phyloP scores from a whole-genome alignment of 1,140 invertebrate genomes.

The Asbolus verrucosus region DNA sequence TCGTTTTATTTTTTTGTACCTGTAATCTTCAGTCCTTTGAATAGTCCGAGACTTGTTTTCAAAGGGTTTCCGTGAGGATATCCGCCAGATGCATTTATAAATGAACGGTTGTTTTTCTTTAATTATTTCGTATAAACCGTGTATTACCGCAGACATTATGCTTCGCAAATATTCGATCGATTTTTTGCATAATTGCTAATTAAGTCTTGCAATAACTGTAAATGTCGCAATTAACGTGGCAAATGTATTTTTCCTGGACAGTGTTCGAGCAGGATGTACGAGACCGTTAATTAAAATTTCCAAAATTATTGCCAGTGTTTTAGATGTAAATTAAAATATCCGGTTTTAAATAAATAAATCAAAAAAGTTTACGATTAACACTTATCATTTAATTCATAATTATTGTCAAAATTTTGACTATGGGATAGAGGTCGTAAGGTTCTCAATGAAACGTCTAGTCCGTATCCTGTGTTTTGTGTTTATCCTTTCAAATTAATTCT shows the following conservation, averaged over 20 bases:
- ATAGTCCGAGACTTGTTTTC: constrained; percentile 39
- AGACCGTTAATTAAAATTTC: constrained; percentile 28
- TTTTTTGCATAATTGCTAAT: constrained; percentile 18
- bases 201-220: constrained; percentile 7
- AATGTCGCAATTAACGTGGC: constrained; percentile 3
- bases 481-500: background rate
- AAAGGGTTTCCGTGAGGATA: constrained; percentile 50
- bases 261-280: constrained; percentile 14
- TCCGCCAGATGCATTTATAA: constrained; percentile 47
- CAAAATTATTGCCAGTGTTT: constrained; percentile 28
- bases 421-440: no score
- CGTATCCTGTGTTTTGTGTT: constrained; percentile 4
- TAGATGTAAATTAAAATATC: constrained; percentile 29
- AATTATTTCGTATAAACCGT: constrained; percentile 16
- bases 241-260: constrained; percentile 25
- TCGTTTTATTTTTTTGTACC: constrained; percentile 11
- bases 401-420: background rate
- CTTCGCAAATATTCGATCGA: constrained; percentile 4
- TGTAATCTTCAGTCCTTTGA: constrained; percentile 17
- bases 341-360: constrained; percentile 20
- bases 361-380: constrained; percentile 18
- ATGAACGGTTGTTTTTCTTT: constrained; percentile 22
- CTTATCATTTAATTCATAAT: constrained; percentile 7
- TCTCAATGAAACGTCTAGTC: no score
- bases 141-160: constrained; percentile 21